Evolutionary conservation across 2,888 invertebrate genomes (phyloP), one percentile per base, ranked within the genome.

Genomic region (Tinea pellionella): DNA sequence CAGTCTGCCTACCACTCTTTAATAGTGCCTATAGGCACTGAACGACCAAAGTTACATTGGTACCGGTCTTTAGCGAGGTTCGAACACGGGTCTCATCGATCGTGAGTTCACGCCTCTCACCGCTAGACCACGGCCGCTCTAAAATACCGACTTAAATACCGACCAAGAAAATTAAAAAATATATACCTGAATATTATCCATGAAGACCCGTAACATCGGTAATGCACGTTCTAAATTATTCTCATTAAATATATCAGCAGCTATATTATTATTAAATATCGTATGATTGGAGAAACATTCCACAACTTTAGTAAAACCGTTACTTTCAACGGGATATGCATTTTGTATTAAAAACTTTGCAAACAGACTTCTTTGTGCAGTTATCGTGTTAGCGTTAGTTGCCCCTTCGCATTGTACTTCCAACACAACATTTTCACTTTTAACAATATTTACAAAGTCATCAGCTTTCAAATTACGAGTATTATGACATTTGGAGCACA

Each of bases 341-440:
- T 74, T 79, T 61, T 65, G 65, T 66, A 83, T 81, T 59, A 87
- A 67, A 66, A 88, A 88, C 64, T 80, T 85, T 1, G 69, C 68
- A 64, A 84, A 74, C 59, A 88, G 65, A 60, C 63, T 73, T 63
- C 67, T 76, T 0, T 80, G 61, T 1, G 74, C 76, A 63, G 63
- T 68, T n/a, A 67, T 63, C 16, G 32, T 68, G 66, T 63, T 73
- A 74, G 59, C 73, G 29, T 71, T 63, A 30, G 66, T 67, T 1
- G 66, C 63, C 47, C 63, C 62, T 61, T 69, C 70, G 61, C 63
- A 69, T 61, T 77, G 75, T 43, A 68, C 68, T 60, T 63, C 63
- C 9, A 83, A 60, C 32, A 68, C 68, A 60, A 74, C 62, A 60
- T 66, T 64, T 57, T 73, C 62, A 43, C 66, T 64, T n/a, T 64